phyloP scores from a whole-genome alignment of 2,888 invertebrate species.

The Uloborus plumipes region DNA sequence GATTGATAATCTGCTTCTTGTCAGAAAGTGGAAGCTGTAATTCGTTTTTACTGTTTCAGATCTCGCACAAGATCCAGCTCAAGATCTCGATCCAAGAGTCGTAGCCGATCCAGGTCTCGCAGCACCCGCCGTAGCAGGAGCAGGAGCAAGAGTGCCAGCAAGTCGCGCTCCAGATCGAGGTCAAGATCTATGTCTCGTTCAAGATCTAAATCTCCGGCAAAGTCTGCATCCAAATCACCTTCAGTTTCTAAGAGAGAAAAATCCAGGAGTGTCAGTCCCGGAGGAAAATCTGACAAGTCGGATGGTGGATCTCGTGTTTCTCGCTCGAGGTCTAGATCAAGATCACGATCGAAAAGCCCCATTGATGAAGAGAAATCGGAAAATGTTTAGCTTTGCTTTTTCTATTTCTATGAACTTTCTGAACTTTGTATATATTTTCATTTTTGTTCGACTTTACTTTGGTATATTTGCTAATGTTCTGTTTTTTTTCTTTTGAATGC shows the following conservation, averaged over 20 bases:
- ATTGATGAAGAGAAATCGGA: background rate
- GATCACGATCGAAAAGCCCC: constrained; percentile 17
- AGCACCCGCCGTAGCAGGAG: constrained; percentile 8
- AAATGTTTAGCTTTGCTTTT: too few relatives aligned
- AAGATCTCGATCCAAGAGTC: constrained; percentile 19
- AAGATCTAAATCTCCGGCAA: constrained; percentile 16
- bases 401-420: too few relatives aligned
- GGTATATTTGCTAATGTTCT: too few relatives aligned
- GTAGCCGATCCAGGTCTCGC: constrained; percentile 1
- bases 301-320: constrained; percentile 2
- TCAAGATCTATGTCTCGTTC: constrained; percentile 17
- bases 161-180: constrained; percentile 15
- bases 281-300: background rate
- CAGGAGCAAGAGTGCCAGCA: constrained; percentile 3
- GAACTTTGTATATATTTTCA: too few relatives aligned
- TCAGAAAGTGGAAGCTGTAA: background rate
- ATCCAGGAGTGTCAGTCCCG: constrained; percentile 3
- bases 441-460: too few relatives aligned
- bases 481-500: too few relatives aligned
- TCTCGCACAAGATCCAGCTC: constrained; percentile 41
- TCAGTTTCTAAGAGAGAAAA: background rate
- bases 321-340: too few relatives aligned
- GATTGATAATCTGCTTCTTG: background rate
- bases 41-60: constrained; percentile 4
- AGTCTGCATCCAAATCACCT: constrained; percentile 20